Percentiles rank a stretch among this genome's conserved stretches.
Evolutionary conservation across 2,113 vertebrate genomes (phyloP).

Genomic region (Lanius collurio): DNA sequence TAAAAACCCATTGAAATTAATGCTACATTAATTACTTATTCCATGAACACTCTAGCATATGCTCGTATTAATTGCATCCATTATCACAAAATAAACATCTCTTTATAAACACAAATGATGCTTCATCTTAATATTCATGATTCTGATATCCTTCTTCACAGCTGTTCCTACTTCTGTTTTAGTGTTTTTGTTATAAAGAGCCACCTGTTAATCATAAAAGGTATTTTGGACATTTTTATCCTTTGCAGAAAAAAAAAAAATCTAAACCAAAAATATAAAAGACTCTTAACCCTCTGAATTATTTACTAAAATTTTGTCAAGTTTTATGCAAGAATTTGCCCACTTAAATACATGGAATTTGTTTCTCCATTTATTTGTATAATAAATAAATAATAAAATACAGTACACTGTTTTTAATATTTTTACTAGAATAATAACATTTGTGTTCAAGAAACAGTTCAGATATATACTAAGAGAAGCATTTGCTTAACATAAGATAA

Average conservation of each 20-base stretch:
- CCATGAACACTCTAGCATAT: constrained; percentile 64
- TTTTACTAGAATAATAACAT: background rate
- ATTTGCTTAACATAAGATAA: background rate
- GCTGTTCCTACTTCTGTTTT: constrained; percentile 69
- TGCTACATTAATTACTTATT: constrained; percentile 72
- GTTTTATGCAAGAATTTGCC: background rate
- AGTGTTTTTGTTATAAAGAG: constrained; percentile 27
- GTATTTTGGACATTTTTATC: constrained; percentile 40
- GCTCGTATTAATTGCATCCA: constrained; percentile 73
- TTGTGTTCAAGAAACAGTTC: background rate
- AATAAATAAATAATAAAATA: background rate
- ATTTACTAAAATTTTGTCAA: background rate
- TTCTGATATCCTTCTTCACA: constrained; percentile 56
- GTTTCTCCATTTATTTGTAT: background rate
- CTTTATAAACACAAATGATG: constrained; percentile 74
- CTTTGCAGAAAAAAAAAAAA: background rate
- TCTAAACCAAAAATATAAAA: background rate
- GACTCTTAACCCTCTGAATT: background rate
- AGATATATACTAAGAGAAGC: background rate
- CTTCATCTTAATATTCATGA: constrained; percentile 65
- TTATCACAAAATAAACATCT: constrained; percentile 77
- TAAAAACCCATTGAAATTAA: constrained; percentile 63
- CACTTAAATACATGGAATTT: background rate
- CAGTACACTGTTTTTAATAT: background rate
- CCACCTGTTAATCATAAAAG: constrained; percentile 62